A percentile compares a stretch with the other conserved stretches of the same genome.
phyloP scores from a whole-genome alignment of 2,888 invertebrate species.

The Sminthurinus aureus region DNA sequence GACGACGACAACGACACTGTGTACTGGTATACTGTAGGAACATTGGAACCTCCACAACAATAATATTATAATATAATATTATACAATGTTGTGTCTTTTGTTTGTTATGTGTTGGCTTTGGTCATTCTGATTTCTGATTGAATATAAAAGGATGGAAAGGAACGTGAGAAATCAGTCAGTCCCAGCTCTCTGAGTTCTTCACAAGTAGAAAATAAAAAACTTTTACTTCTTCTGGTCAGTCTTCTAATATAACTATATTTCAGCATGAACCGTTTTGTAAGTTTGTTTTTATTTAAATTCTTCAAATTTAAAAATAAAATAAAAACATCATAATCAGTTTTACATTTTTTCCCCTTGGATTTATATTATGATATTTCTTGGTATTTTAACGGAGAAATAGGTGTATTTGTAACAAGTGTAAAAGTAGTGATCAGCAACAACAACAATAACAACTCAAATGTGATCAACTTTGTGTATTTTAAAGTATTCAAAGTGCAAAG shows the following conservation, averaged over 20 bases:
- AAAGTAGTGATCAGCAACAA: not conserved
- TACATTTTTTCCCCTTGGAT: no score
- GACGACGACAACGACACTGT: not conserved
- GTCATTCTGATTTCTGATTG: conserved; percentile 20
- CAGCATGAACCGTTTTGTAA: conserved; percentile 36
- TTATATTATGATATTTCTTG: no score
- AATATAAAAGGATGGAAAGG: conserved; percentile 31
- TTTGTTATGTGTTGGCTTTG: conserved; percentile 3
- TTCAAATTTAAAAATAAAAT: not conserved
- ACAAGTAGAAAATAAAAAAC: not conserved
- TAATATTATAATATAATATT: conserved; percentile 15
- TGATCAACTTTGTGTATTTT: not conserved
- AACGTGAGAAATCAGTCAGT: conserved; percentile 30
- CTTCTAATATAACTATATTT: not conserved
- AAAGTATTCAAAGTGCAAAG: not conserved
- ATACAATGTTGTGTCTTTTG: not conserved
- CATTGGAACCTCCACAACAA: not conserved
- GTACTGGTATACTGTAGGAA: not conserved
- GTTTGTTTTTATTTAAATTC: not conserved
- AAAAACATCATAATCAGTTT: not conserved
- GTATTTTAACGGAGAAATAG: not conserved
- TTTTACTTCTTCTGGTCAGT: conserved; percentile 13
- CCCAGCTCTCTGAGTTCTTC: conserved; percentile 33
- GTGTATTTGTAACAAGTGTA: not conserved
- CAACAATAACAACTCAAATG: no score